Conservation (phyloP, 2,113 vertebrate species). For the Perca flavescens region DNA sequence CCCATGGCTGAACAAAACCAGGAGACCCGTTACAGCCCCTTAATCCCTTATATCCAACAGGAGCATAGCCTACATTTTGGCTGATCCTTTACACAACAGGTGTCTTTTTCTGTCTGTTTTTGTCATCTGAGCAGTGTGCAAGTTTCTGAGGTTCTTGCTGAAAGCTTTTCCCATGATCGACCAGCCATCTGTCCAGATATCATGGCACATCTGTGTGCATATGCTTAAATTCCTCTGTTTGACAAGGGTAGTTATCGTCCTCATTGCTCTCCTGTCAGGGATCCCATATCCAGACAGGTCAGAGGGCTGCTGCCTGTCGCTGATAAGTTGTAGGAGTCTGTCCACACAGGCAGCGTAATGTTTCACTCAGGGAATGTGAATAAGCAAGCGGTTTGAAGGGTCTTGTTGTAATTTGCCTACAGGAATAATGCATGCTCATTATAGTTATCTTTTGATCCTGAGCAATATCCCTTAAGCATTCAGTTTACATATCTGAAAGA, state of each 20-base stretch:
- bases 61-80: background rate
- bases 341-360: background rate
- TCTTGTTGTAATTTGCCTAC: background rate
- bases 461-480: constrained; percentile 3
- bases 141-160: constrained; percentile 11
- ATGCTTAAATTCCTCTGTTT: constrained; percentile 40
- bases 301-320: constrained; percentile 39
- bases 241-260: constrained; percentile 10
- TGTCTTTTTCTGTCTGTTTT: background rate
- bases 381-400: background rate
- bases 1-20: background rate
- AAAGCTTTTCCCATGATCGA: constrained; percentile 4
- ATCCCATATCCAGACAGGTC: constrained; percentile 48
- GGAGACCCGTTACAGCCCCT: background rate
- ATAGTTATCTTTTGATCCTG: constrained; percentile 25
- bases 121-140: background rate
- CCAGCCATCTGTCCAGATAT: constrained; percentile 47
- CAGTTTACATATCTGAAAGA: background rate
- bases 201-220: constrained; percentile 46
- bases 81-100: background rate
- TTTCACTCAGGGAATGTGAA: constrained; percentile 43
- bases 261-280: constrained; percentile 7
- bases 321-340: constrained; percentile 4
- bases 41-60: background rate
- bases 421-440: constrained; percentile 17